A percentile compares a stretch with the other conserved stretches of the same genome.
Conservation (phyloP, 1,140 invertebrate genomes). For the Marisa cornuarietis region DNA sequence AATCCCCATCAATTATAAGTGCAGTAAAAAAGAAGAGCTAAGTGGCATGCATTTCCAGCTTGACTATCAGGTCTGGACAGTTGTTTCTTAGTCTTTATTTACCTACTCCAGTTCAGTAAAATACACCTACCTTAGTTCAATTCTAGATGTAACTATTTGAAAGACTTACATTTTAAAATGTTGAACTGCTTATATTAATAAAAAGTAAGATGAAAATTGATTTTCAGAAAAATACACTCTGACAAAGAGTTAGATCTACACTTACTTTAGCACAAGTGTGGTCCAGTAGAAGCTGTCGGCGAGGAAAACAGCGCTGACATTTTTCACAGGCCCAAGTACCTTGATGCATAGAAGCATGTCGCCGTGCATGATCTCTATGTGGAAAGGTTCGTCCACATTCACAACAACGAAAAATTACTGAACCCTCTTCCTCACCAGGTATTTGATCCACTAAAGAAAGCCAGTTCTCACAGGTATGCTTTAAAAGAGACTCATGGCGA, state of each 20-base stretch:
- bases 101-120: no score
- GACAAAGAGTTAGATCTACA: background rate
- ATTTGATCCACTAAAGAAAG: conserved; percentile 29
- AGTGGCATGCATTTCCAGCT: no score
- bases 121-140: no score
- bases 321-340: conserved; percentile 36
- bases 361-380: conserved; percentile 30
- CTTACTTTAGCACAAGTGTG: conserved; percentile 20
- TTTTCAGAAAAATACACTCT: background rate
- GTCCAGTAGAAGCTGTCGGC: conserved; percentile 28
- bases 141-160: no score
- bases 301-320: conserved; percentile 39
- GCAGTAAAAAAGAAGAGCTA: no score
- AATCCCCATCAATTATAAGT: no score
- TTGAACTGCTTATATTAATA: background rate
- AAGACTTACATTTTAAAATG: background rate
- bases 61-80: no score
- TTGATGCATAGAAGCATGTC: conserved; percentile 38
- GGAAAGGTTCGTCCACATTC: conserved; percentile 44
- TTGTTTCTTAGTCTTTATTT: no score
- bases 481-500: conserved; percentile 49
- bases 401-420: conserved; percentile 34
- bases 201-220: background rate
- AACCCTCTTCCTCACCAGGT: conserved; percentile 37
- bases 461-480: conserved; percentile 47